Evolutionary conservation across 2,797 vertebrate species (phyloP).

Genomic region (Cyprinella venusta): DNA sequence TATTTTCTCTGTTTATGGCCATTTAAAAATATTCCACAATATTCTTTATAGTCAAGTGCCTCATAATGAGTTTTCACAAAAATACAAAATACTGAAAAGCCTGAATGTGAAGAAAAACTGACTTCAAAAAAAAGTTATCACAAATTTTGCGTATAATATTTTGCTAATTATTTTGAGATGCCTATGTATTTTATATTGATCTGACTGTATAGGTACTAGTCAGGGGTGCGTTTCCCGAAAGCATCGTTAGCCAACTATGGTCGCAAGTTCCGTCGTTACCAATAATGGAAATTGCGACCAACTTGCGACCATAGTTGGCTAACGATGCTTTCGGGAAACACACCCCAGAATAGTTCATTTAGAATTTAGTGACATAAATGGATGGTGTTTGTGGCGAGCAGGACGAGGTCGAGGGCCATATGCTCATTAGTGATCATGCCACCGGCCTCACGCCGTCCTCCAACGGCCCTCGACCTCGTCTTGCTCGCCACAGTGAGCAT

Average conservation of each 20-base stretch:
- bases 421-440: no score
- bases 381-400: no score
- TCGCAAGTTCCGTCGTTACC: no score
- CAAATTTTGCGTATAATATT: neutral
- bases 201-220: neutral
- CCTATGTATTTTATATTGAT: neutral
- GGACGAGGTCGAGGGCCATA: no score
- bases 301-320: no score
- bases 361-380: neutral
- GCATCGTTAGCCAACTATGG: no score
- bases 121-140: neutral
- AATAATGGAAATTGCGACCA: no score
- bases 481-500: no score
- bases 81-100: neutral
- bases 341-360: neutral
- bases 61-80: neutral
- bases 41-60: neutral
- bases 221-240: no score
- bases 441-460: no score
- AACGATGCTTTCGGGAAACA: no score
- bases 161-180: neutral
- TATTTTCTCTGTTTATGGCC: neutral
- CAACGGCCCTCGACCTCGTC: no score
- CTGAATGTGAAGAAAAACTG: neutral
- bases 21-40: neutral